Percentiles rank a stretch among this genome's conserved stretches.
phyloP scores from a whole-genome alignment of 2,113 vertebrate species.

The Cardinalis cardinalis region DNA sequence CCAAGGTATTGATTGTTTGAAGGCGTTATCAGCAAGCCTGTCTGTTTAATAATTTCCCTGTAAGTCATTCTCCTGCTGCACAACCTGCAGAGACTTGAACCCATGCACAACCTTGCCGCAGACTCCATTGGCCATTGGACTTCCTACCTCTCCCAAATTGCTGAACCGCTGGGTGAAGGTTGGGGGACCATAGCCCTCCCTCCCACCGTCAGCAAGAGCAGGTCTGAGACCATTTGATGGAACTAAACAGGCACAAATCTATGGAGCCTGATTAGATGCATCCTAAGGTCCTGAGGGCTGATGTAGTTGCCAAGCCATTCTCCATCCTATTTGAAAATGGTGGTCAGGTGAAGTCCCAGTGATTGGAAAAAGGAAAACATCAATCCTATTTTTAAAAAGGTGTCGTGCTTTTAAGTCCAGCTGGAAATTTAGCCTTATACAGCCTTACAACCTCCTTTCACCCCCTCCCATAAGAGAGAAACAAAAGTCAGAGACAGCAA shows the following conservation, averaged over 20 bases:
- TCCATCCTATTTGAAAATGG: background rate
- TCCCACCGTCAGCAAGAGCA: background rate
- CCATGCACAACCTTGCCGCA: background rate
- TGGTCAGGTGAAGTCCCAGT: background rate
- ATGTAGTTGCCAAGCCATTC: background rate
- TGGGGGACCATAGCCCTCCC: background rate
- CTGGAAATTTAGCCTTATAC: background rate
- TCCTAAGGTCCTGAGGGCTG: background rate
- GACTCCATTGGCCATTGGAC: background rate
- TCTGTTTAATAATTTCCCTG: background rate
- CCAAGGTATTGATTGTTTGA: background rate
- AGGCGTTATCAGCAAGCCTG: background rate
- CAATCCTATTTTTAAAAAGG: background rate
- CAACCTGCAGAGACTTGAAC: background rate
- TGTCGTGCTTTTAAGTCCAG: background rate
- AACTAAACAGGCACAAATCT: background rate
- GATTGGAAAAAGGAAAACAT: background rate
- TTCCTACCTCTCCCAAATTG: background rate
- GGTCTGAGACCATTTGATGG: background rate
- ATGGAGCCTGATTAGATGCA: background rate
- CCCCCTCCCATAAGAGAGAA: background rate
- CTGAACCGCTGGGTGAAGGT: background rate
- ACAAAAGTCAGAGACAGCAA: background rate
- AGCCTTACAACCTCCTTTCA: background rate
- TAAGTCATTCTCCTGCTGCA: background rate